A percentile compares a stretch with the other conserved stretches of the same genome.
Evolutionary conservation across 2,797 vertebrate species (phyloP).

Genomic region (Knipowitschia caucasica): DNA sequence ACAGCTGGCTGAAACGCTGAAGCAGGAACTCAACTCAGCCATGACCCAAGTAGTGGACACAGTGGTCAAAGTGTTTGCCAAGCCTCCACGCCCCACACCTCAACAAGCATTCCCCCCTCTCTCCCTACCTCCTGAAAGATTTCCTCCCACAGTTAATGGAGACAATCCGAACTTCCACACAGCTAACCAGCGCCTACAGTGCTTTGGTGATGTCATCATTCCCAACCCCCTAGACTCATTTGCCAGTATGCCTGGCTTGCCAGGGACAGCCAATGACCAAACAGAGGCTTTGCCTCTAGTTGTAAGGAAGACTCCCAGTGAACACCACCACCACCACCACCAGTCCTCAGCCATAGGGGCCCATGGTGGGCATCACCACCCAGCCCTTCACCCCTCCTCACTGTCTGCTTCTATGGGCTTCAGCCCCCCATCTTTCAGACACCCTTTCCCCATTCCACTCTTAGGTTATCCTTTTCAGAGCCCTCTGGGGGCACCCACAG

Average conservation of each 20-base stretch:
- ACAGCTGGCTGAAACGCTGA: constrained; percentile 93
- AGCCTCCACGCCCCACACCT: constrained; percentile 89
- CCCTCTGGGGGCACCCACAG: constrained; percentile 84
- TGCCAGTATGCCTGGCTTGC: constrained; percentile 81
- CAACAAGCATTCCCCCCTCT: constrained; percentile 96
- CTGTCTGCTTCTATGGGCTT: constrained; percentile 91
- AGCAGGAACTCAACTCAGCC: constrained; percentile 96
- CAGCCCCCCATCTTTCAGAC: constrained; percentile 91
- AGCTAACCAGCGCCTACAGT: constrained; percentile 92
- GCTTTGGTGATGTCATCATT: constrained; percentile 97
- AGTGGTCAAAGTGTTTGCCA: constrained; percentile 96
- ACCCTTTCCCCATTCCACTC: constrained; percentile 91
- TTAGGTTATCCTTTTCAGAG: constrained; percentile 97
- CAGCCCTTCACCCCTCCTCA: constrained; percentile 90
- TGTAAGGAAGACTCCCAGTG: constrained; percentile 90
- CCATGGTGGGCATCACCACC: constrained; percentile 87
- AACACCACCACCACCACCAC: constrained; percentile 77
- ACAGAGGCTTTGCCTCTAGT: constrained; percentile 94
- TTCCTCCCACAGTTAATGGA: constrained; percentile 81
- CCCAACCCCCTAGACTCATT: constrained; percentile 93
- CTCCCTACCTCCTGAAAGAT: constrained; percentile 89
- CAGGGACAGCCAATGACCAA: constrained; percentile 89
- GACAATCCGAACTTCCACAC: constrained; percentile 97
- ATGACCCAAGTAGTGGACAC: constrained; percentile 99
- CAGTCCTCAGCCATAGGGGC: constrained; percentile 85